These are phyloP conservation scores for Eulemur rufifrons DNA, from an alignment of 2,113 vertebrate genomes.

Conservation along the genomic window DNA sequence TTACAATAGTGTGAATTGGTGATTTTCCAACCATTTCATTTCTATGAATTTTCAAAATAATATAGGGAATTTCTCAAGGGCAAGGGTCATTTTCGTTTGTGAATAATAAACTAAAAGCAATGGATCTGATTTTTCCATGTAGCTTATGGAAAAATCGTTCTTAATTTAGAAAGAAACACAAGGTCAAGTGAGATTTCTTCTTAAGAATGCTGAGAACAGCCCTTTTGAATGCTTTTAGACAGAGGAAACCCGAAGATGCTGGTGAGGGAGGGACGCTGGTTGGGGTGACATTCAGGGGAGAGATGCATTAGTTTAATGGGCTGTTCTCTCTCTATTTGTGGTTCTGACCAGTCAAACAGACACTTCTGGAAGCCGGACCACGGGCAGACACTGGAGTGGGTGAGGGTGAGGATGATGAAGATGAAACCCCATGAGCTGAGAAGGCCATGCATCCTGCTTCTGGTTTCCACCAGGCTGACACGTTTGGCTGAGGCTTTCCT, in stretches of 20 bases:
- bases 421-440: fast-evolving
- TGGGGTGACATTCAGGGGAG: background rate
- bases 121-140: background rate
- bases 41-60: background rate
- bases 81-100: background rate
- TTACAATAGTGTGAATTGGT: background rate
- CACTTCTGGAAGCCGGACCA: background rate
- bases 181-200: background rate
- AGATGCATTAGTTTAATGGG: background rate
- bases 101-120: background rate
- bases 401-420: no score
- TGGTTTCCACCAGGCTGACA: background rate
- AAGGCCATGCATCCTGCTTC: background rate
- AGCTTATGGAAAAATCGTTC: background rate
- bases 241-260: background rate
- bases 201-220: background rate
- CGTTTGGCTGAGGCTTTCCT: background rate
- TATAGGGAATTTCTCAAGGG: background rate
- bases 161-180: background rate
- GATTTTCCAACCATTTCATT: background rate
- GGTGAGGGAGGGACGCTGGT: background rate
- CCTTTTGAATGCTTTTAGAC: background rate
- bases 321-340: background rate
- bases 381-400: background rate
- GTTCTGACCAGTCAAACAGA: background rate